Conservation (phyloP, 2,797 vertebrate genomes). For the Tauraco hartlaubi region DNA sequence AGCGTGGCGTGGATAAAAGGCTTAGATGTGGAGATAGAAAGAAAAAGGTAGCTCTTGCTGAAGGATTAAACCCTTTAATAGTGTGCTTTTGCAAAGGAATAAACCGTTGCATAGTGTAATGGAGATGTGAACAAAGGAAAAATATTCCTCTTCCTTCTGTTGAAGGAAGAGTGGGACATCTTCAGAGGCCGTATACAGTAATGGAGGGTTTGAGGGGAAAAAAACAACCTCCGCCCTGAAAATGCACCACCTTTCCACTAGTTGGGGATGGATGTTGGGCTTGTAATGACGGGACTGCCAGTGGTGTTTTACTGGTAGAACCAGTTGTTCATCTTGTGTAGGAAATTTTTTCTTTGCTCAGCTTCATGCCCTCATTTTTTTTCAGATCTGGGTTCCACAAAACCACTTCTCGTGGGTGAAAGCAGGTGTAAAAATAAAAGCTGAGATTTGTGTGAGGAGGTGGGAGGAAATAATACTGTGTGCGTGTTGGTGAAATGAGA, state of each 20-base stretch:
- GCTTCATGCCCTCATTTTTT: not conserved
- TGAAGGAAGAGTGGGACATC: not conserved
- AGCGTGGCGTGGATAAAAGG: not conserved
- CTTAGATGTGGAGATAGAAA: not conserved
- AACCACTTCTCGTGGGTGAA: not conserved
- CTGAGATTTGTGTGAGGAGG: not conserved
- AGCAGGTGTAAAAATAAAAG: not conserved
- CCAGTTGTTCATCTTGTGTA: constrained; percentile 36
- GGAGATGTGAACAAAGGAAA: not conserved
- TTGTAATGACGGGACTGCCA: not conserved
- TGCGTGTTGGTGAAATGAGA: not conserved
- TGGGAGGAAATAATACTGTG: not conserved
- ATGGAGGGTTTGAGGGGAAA: not conserved
- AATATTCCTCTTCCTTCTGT: not conserved
- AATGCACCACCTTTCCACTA: constrained; percentile 7
- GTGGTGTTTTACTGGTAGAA: constrained; percentile 54
- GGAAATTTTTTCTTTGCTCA: not conserved
- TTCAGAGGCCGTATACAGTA: not conserved
- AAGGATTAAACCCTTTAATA: not conserved
- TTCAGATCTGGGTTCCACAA: not conserved
- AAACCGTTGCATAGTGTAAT: not conserved
- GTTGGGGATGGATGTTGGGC: constrained; percentile 6
- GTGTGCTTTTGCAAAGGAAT: not conserved
- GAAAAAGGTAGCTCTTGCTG: not conserved
- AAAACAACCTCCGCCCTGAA: not conserved